Evolutionary conservation across 2,113 vertebrate genomes (phyloP).

Genomic region (Climacteris rufus): DNA sequence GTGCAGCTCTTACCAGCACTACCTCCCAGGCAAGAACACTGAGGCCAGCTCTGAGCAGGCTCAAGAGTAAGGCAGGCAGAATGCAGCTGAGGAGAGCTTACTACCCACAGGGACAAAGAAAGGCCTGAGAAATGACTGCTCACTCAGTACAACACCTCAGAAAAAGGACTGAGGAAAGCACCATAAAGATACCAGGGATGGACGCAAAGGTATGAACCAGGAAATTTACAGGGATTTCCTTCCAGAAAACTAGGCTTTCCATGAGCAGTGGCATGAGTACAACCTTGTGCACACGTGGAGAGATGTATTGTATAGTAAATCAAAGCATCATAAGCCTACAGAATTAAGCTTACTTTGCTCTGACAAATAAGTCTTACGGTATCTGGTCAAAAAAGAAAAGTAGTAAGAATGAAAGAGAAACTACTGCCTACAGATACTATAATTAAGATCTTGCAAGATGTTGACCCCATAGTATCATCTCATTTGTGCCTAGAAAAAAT

Average conservation of each 20-base stretch:
- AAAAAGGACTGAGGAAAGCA: background rate
- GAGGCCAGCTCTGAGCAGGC: background rate
- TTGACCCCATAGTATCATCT: background rate
- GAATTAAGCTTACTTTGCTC: background rate
- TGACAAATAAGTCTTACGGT: background rate
- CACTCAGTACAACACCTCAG: background rate
- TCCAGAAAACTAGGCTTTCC: background rate
- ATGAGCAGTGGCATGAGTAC: background rate
- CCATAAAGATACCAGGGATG: background rate
- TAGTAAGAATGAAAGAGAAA: background rate
- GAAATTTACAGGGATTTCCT: background rate
- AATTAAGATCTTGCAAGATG: background rate
- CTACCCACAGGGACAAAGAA: background rate
- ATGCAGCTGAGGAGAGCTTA: accelerated
- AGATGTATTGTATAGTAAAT: background rate
- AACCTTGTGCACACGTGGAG: background rate
- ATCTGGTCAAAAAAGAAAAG: background rate
- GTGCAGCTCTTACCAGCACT: background rate
- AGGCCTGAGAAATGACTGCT: background rate
- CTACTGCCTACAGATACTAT: background rate
- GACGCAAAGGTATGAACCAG: background rate
- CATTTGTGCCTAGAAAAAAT: background rate
- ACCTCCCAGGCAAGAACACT: background rate
- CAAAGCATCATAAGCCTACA: background rate
- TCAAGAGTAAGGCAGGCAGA: background rate